Base-by-base conservation (phyloP, 2,797 vertebrate genomes). In the Fistularia tabacaria region DNA sequence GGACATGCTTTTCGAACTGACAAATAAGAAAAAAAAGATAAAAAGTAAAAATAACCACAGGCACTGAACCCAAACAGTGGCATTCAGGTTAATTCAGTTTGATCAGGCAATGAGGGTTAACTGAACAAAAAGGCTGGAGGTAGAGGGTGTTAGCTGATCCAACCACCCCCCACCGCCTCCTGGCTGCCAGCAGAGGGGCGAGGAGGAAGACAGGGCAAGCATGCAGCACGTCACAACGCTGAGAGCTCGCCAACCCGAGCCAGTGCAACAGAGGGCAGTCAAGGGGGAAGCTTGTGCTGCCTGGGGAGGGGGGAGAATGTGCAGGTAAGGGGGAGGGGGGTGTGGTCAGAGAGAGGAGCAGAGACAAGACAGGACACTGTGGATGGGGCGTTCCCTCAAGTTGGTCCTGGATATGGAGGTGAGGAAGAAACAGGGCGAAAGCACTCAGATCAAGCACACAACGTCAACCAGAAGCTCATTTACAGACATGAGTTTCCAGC, bases 201-300 rank as follows among this genome's bases (percentile, higher is more conserved):
- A 79, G 80, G 83, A 92, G 91, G 90, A 89, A 87, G 83, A 88
- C 88, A 87, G 92, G 92, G 91, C 88, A 87, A 93, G 92, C 92
- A 93, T 92, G 89, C 86, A 88, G 87, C 87, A 87, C 74, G 76
- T 83, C 90, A 76, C 76, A 82, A 74, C 63, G 65, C 76, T 66
- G 64, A 81, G 57, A 76, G 66, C 25, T 25, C 25, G 5, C 25
- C 25, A 55, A 55, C 64, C 57, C 9, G 62, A 76, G 64, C 69
- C 65, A 56, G 49, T 57, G 74, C 73, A 73, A 59, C 55, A 50
- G 49, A 48, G 49, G 42, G 49, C 71, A 5, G 57, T 46, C 51
- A 60, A 76, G 76, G 71, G 76, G 79, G 76, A 49, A 45, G 64
- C 69, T 61, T 57, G 59, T 51, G 60, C 59, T 53, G 25, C 25